Evolutionary conservation across 2,797 vertebrate species (phyloP).

Genomic region (Pteropus rufus): DNA sequence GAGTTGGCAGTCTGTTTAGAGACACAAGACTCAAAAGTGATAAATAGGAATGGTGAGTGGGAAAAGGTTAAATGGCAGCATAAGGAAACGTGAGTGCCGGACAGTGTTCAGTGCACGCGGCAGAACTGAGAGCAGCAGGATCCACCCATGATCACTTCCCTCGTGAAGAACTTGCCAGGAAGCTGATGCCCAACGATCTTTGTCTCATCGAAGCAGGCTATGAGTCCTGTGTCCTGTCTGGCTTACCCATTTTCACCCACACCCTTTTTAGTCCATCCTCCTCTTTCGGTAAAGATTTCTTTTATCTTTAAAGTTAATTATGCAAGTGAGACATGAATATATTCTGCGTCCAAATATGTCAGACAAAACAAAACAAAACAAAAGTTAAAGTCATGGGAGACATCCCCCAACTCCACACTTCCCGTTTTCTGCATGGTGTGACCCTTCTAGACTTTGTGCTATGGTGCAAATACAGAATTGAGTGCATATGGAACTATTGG

Average conservation of each 20-base stretch:
- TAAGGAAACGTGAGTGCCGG: not conserved
- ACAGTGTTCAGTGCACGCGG: not conserved
- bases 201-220: not conserved
- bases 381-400: not conserved
- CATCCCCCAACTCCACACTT: not conserved
- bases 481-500: not conserved
- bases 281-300: conserved; percentile 1
- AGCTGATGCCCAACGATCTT: not conserved
- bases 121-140: not conserved
- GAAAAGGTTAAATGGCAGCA: not conserved
- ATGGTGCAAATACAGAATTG: not conserved
- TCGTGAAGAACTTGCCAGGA: not conserved
- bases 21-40: not conserved
- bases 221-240: not conserved
- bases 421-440: not conserved
- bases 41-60: not conserved
- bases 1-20: not conserved
- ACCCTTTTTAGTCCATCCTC: not conserved
- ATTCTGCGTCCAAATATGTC: conserved; percentile 49
- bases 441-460: not conserved
- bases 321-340: conserved; percentile 24
- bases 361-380: conserved; percentile 15
- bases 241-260: not conserved
- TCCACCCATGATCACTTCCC: not conserved
- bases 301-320: conserved; percentile 51